Evolutionary conservation across 2,797 vertebrate genomes (phyloP).

Genomic region (Agapornis canus): DNA sequence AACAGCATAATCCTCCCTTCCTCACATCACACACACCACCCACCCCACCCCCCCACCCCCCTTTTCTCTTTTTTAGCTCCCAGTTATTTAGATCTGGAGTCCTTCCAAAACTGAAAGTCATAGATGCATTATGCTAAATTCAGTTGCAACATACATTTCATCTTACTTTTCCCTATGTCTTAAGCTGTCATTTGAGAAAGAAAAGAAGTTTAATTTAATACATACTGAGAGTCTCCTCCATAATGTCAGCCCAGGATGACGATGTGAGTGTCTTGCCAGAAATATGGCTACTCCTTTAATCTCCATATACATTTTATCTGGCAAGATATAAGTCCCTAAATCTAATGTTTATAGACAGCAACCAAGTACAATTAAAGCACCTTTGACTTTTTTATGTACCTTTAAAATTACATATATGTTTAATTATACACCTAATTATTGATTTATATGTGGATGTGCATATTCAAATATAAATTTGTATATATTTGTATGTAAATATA

Average conservation of each 20-base stretch:
- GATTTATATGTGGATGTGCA: not conserved
- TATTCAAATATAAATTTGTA: not conserved
- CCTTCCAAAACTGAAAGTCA: constrained; percentile 17
- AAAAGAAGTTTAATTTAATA: constrained; percentile 69
- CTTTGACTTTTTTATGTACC: not conserved
- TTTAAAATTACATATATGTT: not conserved
- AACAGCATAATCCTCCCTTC: not conserved
- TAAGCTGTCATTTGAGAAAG: constrained; percentile 46
- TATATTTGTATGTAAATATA: not conserved
- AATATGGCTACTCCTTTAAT: constrained; percentile 23
- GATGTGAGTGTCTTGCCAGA: constrained; percentile 23
- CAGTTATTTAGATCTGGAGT: constrained; percentile 6
- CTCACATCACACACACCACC: too few relatives aligned
- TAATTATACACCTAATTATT: not conserved
- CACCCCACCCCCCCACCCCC: too few relatives aligned
- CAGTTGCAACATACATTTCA: not conserved
- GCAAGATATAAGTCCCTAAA: not conserved
- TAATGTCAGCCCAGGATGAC: not conserved
- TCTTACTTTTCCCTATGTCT: not conserved
- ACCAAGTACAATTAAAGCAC: not conserved
- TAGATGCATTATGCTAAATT: not conserved
- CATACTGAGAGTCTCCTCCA: constrained; percentile 18
- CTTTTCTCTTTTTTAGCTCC: not conserved
- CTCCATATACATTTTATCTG: constrained; percentile 7
- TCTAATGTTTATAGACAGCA: not conserved